Base-by-base conservation (phyloP, 1,140 invertebrate species). In the Cotesia vestalis region DNA sequence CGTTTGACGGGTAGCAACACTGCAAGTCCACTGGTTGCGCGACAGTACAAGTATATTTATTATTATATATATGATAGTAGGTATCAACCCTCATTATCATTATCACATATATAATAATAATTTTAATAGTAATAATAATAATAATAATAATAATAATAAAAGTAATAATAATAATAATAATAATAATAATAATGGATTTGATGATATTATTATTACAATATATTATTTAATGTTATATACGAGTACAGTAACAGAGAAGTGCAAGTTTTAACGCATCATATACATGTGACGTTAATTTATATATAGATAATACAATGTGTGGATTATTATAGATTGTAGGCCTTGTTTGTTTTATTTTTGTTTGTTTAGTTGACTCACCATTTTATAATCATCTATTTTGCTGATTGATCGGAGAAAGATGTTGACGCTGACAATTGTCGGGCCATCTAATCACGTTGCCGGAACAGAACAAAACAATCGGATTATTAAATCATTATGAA, bases 321-420 rank as follows among this genome's bases (percentile, higher is more conserved):
- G 80, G 77, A 80, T 81, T 46, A 46, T 79, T 81, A 79, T 78
- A 82, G 78, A 83, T 76, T 79, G 77, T 78, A 83, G 81, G 78
- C 79, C 81, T 84, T 84, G 80, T 76, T 84, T 77, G 71, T 80
- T 80, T 76, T 77, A 53, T 76, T 78, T 75, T 82, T 83, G 76
- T 78, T 46, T 46, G 6, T 46, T 4, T 46, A 46, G 40, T 46
- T 46, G 40, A 96, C 95, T 96, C 94, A 96, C 95, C 96, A 98
- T 98, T 91, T 96, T 96, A 90, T 97, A 96, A 94, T 98, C 96
- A 90, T 97, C 94, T 90, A 98, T 98, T 94, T 97, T 96, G 90
- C 95, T 96, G 91, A 98, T 98, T 88, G 95, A 97, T 80, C 96
- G 93, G 76, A 98, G 92, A 89, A 92, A 96, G 89, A 97, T 91